phyloP scores from a whole-genome alignment of 2,113 vertebrate genomes.

The Neotragus pygmaeus region DNA sequence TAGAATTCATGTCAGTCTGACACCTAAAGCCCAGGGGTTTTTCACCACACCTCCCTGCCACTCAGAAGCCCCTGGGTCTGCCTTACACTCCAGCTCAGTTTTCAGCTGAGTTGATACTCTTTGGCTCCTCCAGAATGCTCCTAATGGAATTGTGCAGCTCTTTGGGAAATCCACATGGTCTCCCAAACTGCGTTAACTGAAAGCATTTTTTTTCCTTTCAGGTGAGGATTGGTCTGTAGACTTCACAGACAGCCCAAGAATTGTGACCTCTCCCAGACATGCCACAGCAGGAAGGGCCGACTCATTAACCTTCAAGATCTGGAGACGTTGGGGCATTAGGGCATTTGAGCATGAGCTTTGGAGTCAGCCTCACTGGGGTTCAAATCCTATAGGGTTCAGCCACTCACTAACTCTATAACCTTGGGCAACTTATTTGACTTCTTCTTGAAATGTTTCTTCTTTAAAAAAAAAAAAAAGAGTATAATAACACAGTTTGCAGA shows the following conservation, averaged over 20 bases:
- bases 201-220: not conserved
- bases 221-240: not conserved
- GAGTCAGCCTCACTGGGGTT: constrained; percentile 10
- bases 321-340: not conserved
- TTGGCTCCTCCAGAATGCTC: not conserved
- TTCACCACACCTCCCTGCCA: not conserved
- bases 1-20: not conserved
- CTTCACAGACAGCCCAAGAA: not conserved
- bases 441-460: constrained; percentile 58
- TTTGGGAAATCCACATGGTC: not conserved
- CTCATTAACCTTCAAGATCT: not conserved
- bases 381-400: not conserved
- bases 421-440: constrained; percentile 69
- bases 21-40: not conserved
- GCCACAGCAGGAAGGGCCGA: not conserved
- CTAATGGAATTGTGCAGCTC: not conserved
- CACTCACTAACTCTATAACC: constrained; percentile 37
- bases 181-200: not conserved
- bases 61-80: not conserved
- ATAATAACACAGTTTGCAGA: constrained; percentile 61
- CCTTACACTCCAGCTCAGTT: not conserved
- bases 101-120: not conserved
- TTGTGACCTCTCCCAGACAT: not conserved
- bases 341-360: constrained; percentile 46
- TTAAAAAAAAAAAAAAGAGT: not conserved